Conservation (phyloP, 1,140 invertebrate species). For the Plodia interpunctella region DNA sequence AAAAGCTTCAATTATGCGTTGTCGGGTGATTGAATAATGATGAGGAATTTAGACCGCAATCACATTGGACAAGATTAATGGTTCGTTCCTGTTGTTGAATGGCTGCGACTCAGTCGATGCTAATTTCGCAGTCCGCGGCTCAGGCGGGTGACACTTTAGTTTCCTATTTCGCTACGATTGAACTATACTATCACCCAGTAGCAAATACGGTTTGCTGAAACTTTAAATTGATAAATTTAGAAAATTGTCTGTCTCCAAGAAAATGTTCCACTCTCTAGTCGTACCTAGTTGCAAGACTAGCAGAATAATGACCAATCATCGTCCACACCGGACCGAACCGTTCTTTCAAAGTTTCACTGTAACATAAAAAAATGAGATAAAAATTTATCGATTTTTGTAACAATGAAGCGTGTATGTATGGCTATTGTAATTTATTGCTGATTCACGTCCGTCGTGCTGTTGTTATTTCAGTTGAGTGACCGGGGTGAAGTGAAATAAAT, state of each 20-base stretch:
- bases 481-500: conserved; percentile 72
- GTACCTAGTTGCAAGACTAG: not conserved
- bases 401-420: conserved; percentile 27
- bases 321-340: not conserved
- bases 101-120: conserved; percentile 41
- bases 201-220: conserved; percentile 5
- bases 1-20: conserved; percentile 21
- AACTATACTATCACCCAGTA: conserved; percentile 24
- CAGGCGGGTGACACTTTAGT: conserved; percentile 34
- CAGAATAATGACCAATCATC: conserved; percentile 1
- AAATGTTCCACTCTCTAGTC: not conserved
- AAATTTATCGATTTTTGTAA: conserved; percentile 18
- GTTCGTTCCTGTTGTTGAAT: conserved; percentile 43
- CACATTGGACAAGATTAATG: conserved; percentile 60
- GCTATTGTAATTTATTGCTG: conserved; percentile 58
- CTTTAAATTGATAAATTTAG: conserved; percentile 23
- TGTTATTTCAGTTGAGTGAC: conserved; percentile 66
- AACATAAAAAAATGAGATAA: conserved; percentile 3
- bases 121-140: conserved; percentile 38
- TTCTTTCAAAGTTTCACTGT: conserved; percentile 2
- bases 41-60: conserved; percentile 49
- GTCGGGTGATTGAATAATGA: conserved; percentile 46
- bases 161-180: conserved; percentile 25
- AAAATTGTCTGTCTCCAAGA: conserved; percentile 6
- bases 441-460: conserved; percentile 51